Evolutionary conservation across 2,797 vertebrate species (phyloP).

Genomic region (Tolypeutes matacus): DNA sequence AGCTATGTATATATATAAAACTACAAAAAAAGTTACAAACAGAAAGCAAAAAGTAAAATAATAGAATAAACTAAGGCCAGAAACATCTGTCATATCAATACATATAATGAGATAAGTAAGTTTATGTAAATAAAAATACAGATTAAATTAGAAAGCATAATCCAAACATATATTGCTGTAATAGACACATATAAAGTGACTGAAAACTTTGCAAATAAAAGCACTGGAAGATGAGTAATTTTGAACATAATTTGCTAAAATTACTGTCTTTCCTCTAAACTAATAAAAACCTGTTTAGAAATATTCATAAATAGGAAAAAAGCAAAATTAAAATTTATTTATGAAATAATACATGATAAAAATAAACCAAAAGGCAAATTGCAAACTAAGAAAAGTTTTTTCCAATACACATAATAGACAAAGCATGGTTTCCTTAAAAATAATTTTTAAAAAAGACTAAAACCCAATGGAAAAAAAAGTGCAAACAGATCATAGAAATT

Average conservation of each 20-base stretch:
- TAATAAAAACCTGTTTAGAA: not conserved
- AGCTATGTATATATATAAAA: not conserved
- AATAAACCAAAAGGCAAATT: not conserved
- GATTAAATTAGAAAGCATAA: not conserved
- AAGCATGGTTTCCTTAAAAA: not conserved
- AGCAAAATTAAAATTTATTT: not conserved
- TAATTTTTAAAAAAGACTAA: not conserved
- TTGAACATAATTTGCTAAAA: not conserved
- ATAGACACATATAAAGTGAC: not conserved
- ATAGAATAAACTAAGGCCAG: not conserved
- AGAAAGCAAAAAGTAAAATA: not conserved
- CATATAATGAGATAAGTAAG: not conserved
- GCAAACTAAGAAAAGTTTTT: not conserved
- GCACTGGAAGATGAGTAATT: not conserved
- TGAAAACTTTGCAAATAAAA: not conserved
- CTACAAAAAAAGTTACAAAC: not conserved
- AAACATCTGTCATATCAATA: not conserved
- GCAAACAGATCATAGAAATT: not conserved
- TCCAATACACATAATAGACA: not conserved
- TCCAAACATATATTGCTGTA: not conserved
- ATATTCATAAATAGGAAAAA: not conserved
- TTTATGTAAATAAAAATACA: constrained; percentile 44
- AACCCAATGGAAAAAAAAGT: not conserved
- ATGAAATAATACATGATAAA: not conserved
- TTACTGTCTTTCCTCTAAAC: not conserved